Percentiles rank a stretch among this genome's conserved stretches.
These are phyloP conservation scores for Trematomus bernacchii DNA, from an alignment of 2,797 vertebrate species.

Conservation along the genomic window DNA sequence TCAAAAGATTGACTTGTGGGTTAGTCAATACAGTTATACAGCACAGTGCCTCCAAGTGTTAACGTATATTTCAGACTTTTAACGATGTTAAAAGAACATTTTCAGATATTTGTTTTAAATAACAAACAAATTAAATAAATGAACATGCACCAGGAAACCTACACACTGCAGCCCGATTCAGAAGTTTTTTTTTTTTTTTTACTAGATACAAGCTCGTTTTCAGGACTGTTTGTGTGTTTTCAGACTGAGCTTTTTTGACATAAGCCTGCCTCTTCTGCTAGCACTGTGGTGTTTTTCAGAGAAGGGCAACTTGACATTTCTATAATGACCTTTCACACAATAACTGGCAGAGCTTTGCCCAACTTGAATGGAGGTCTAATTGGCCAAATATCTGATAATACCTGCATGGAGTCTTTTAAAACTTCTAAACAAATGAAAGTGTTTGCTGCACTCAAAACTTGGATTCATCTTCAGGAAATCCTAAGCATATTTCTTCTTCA, in stretches of 20 bases:
- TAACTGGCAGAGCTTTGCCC: not conserved
- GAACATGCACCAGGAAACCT: no score
- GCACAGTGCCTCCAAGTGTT: no score
- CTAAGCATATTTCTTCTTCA: no score
- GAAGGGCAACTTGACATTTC: slow-evolving; percentile 2
- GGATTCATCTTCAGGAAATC: not conserved
- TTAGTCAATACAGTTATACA: no score
- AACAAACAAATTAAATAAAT: no score
- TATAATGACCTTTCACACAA: not conserved
- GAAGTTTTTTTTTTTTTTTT: no score
- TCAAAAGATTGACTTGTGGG: no score
- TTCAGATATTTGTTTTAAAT: not conserved
- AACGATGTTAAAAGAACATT: not conserved
- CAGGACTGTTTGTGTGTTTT: not conserved
- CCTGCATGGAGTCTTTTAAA: not conserved
- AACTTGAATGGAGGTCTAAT: not conserved
- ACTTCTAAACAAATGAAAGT: not conserved
- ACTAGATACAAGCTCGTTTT: not conserved
- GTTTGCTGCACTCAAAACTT: not conserved
- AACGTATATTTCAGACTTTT: not conserved
- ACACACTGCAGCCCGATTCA: no score
- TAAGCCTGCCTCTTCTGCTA: not conserved
- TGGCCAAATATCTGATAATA: not conserved
- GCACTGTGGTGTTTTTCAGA: not conserved
- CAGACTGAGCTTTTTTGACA: not conserved